A percentile compares a stretch with the other conserved stretches of the same genome.
These are phyloP conservation scores for Malthinus seriepunctatus DNA, from an alignment of 2,888 invertebrate genomes.

Conservation along the genomic window DNA sequence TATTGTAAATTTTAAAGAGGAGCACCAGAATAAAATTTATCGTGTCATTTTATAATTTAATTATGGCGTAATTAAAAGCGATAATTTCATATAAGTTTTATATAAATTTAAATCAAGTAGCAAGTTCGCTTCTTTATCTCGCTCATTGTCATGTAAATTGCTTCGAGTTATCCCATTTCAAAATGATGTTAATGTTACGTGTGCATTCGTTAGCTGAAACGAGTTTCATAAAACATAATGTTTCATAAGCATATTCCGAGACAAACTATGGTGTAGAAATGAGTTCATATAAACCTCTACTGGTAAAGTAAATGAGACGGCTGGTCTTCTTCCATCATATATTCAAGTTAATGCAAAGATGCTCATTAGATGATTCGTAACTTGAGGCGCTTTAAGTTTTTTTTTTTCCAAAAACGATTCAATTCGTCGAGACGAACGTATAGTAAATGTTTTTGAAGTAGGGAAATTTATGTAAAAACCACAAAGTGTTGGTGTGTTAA, in stretches of 20 bases:
- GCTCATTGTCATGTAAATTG: conserved; percentile 31
- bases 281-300: conserved; percentile 21
- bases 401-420: too few species aligned
- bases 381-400: too few species aligned
- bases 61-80: conserved; percentile 19
- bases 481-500: not conserved
- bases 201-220: conserved; percentile 37
- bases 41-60: conserved; percentile 3
- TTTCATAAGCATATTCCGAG: conserved; percentile 44
- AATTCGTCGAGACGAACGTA: too few species aligned
- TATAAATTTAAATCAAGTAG: conserved; percentile 27
- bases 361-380: conserved; percentile 37
- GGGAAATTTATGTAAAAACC: not conserved
- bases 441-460: too few species aligned
- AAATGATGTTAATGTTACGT: conserved; percentile 32
- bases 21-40: too few species aligned
- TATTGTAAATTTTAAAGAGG: too few species aligned
- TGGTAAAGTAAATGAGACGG: conserved; percentile 35
- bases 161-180: conserved; percentile 29
- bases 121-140: conserved; percentile 28
- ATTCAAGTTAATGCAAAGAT: conserved; percentile 37
- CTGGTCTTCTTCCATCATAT: conserved; percentile 36
- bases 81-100: conserved; percentile 23
- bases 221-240: conserved; percentile 43
- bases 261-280: conserved; percentile 38